Base-by-base conservation (phyloP, 2,113 vertebrate genomes). In the chimpanzee (Pan troglodytes) region DNA sequence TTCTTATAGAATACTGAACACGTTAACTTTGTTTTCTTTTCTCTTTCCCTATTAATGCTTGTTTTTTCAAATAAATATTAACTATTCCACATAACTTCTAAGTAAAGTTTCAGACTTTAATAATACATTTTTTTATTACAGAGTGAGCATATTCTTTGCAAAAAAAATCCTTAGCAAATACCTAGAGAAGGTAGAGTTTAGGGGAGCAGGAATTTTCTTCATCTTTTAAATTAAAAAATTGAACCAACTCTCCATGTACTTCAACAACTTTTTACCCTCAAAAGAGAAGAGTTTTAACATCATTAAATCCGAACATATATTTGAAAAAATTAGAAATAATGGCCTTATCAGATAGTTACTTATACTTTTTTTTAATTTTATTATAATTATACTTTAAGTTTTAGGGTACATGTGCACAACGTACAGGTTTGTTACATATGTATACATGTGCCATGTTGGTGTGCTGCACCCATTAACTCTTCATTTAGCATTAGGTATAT, bases 31-130 rank as follows among this genome's bases (percentile, higher is more conserved):
- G 35, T 93, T 95, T 96, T 43, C 18, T 27, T 79, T 89, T 72
- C 13, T 67, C 27, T 75, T 82, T 78, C 10, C n/a, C 59, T 90
- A 84, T 92, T 88, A 6, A 84, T 95, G 61, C 61, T 64, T 30
- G 25, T 64, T 64, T 96, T 97, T 78, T 72, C 3, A 82, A 78
- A 73, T 61, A 81, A 91, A 78, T 76, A 75, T 93, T 55, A 80
- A 76, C 25, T 93, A 91, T 25, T 57, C 23, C 64, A 79, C 9
- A 50, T 81, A 90, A 57, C 5, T 81, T 64, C 40, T 95, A 88
- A 93, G 16, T 48, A 93, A 83, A 79, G 25, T 85, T 40, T 93
- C 25, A 88, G 11, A 93, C 94, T 96, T 96, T 87, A 87, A 76
- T 87, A 68, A 55, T 87, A 79, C 61, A 27, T 88, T 22, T 68